phyloP scores from a whole-genome alignment of 2,888 invertebrate genomes.

The Microchrysa polita region DNA sequence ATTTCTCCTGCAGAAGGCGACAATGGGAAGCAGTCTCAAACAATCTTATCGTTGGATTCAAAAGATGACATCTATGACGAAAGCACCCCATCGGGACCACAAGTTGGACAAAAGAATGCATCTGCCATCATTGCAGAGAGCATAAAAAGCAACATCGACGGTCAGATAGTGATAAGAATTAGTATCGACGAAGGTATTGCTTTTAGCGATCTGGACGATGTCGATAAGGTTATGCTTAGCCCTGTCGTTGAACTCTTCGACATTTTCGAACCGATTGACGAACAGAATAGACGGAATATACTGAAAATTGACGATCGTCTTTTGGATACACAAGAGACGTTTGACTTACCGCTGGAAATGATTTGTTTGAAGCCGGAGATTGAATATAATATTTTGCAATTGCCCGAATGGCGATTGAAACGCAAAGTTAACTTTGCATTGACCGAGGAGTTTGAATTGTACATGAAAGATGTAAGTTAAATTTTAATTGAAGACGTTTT shows the following conservation, averaged over 20 bases:
- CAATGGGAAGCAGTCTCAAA: too few species aligned
- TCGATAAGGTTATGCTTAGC: conserved; percentile 56
- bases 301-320: conserved; percentile 47
- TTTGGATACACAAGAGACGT: conserved; percentile 44
- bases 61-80: too few species aligned
- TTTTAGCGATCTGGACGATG: conserved; percentile 60
- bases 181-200: conserved; percentile 58
- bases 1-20: too few species aligned
- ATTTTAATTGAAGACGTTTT: neutral
- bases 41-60: too few species aligned
- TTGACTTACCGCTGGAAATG: conserved; percentile 48
- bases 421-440: conserved; percentile 54
- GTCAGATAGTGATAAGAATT: conserved; percentile 47
- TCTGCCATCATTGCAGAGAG: conserved; percentile 22
- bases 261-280: conserved; percentile 53
- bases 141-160: conserved; percentile 27
- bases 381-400: conserved; percentile 54
- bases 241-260: conserved; percentile 56
- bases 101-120: conserved; percentile 8
- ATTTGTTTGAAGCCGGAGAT: conserved; percentile 48
- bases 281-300: conserved; percentile 53
- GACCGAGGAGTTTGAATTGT: conserved; percentile 55
- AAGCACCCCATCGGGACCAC: too few species aligned
- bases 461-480: conserved; percentile 56
- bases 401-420: conserved; percentile 53